Evolutionary conservation across 2,888 invertebrate genomes (phyloP).

Genomic region (Leuctra nigra): DNA sequence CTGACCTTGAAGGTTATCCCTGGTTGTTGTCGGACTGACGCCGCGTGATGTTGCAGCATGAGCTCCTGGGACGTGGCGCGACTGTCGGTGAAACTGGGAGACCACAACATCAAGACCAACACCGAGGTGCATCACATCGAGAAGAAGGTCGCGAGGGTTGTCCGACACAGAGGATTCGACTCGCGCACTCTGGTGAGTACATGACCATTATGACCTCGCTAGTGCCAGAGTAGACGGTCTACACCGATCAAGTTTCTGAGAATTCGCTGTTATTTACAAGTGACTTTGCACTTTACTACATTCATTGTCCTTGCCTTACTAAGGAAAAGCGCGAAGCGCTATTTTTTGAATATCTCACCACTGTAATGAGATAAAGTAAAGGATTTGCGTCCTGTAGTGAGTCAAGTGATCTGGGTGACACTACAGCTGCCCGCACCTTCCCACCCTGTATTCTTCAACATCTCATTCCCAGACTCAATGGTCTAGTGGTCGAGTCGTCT

Average conservation of each 20-base stretch:
- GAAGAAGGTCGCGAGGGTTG: conserved; percentile 71
- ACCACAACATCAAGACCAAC: conserved; percentile 72
- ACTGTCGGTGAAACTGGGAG: conserved; percentile 72
- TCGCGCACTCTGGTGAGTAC: conserved; percentile 65
- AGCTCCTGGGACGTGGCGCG: conserved; percentile 82
- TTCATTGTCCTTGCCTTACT: too few species aligned
- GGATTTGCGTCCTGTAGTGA: too few species aligned
- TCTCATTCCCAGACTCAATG: too few species aligned
- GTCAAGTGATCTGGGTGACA: too few species aligned
- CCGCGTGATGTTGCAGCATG: conserved; percentile 57
- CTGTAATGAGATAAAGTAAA: too few species aligned
- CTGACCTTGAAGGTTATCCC: too few species aligned
- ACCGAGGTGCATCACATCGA: conserved; percentile 70
- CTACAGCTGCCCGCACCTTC: too few species aligned
- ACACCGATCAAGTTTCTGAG: not conserved
- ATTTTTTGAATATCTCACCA: too few species aligned
- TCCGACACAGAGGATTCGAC: conserved; percentile 79
- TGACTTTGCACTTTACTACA: too few species aligned
- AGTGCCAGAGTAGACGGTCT: not conserved
- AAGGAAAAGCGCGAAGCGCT: too few species aligned
- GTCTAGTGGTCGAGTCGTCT: not conserved
- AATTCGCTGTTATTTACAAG: not conserved
- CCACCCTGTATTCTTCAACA: too few species aligned
- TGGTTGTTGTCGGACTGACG: not conserved
- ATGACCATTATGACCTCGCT: not conserved